Base-by-base conservation (phyloP, 2,113 vertebrate species). In the Scortum barcoo region DNA sequence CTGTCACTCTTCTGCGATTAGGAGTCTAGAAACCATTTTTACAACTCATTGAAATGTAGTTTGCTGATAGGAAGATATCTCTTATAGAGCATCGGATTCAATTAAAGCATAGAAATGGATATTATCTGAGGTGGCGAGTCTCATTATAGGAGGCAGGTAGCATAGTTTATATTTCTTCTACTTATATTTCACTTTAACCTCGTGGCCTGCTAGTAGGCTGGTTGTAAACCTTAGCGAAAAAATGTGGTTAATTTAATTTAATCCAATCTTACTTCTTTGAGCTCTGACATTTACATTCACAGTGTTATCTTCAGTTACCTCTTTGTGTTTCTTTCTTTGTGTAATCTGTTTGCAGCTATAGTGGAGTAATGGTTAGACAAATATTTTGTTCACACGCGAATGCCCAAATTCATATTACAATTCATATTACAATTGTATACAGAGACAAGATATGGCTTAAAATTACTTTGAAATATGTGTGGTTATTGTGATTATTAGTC, bases 1-100 rank as follows among this genome's bases (percentile, higher is more conserved):
- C 38, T 46, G 70, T 83, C 48, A 51, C 30, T 85, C 77, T 38
- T 86, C 81, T 84, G 74, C 67, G 53, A 82, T 93, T 83, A 78
- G 67, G 63, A 89, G 87, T 81, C 40, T 48, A 85, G 81, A 89
- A 88, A 84, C 63, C 44, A 28, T 78, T 86, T 89, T 88, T 51
- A 48, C 30, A n/a, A 85, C 75, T 70, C 60, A 88, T 88, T 89
- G 74, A 86, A 90, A 88, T 84, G 40, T 51, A 61, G 33, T 65
- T 53, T 36, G 9, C 69, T 86, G 88, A 87, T 87, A 80, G 82
- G 73, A 86, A 36, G 40, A 56, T 68, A 13, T 77, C 19, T 80
- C 80, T 73, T 24, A 67, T 69, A 46, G 26, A 57, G 66, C 44
- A 42, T 63, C 10, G 0, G 36, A 88, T 92, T 88, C 68, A 86